Percentiles rank a stretch among this genome's conserved stretches.
Conservation (phyloP, 2,888 invertebrate genomes). For the Nymphalis c-album region DNA sequence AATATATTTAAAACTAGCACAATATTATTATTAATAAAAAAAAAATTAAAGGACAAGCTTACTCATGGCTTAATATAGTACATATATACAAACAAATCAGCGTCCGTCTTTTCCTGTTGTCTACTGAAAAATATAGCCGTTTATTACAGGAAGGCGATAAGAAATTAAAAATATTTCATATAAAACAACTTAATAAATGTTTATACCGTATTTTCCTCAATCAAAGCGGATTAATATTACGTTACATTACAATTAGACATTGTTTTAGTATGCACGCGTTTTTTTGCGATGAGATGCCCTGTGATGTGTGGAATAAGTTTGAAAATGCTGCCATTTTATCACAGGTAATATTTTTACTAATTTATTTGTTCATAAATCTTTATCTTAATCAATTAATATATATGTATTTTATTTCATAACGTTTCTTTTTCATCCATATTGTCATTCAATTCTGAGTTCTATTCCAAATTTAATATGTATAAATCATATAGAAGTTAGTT, state of each 20-base stretch:
- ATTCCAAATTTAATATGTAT: too few species aligned
- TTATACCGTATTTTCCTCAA: slow-evolving; percentile 38
- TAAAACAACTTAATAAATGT: slow-evolving; percentile 34
- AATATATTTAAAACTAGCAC: neutral
- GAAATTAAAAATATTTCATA: slow-evolving; percentile 36
- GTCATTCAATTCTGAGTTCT: too few species aligned
- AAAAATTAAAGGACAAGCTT: neutral
- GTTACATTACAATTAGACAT: slow-evolving; percentile 30
- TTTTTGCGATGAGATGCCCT: slow-evolving; percentile 38
- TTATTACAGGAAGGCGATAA: slow-evolving; percentile 44
- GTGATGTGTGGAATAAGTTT: slow-evolving; percentile 43
- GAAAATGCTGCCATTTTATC: slow-evolving; percentile 42
- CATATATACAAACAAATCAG: slow-evolving; percentile 31
- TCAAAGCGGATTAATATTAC: slow-evolving; percentile 27
- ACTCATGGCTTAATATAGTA: slow-evolving; percentile 8
- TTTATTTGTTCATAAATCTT: too few species aligned
- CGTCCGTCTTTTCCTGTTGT: slow-evolving; percentile 43
- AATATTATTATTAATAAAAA: neutral
- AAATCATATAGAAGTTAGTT: too few species aligned
- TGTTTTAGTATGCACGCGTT: slow-evolving; percentile 35
- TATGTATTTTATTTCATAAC: too few species aligned
- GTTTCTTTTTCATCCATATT: too few species aligned
- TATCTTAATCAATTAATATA: too few species aligned
- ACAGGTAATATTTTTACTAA: slow-evolving; percentile 38
- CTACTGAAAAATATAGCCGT: slow-evolving; percentile 44